Base-by-base conservation (phyloP, 2,113 vertebrate genomes). In the Panthera tigris region DNA sequence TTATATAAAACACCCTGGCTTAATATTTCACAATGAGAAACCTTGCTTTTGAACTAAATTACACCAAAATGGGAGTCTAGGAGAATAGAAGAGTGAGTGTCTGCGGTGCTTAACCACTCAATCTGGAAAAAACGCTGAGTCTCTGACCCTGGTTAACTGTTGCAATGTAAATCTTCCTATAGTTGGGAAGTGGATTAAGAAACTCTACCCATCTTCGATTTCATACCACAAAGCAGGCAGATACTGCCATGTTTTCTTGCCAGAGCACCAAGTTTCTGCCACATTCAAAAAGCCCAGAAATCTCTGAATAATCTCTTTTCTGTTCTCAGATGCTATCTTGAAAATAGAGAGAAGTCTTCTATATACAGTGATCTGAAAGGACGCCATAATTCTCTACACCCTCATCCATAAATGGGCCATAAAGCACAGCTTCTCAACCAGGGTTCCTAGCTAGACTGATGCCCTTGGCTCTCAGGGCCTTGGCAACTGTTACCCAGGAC, bases 21-120 rank as follows among this genome's bases (percentile, higher is more conserved):
- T 97, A 95, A 92, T 97, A 96, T 94, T 96, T 95, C 74, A 97
- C 91, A 95, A 97, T 50, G 45, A 97, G 48, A 89, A 96, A n/a
- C 0, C 25, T 50, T 97, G n/a, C 84, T 97, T 95, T 92, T 96
- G 93, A 89, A 90, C 94, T 96, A 88, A 92, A 88, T 92, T 95
- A 95, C 68, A 39, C 39, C 65, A 84, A 94, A 97, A 94, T 31
- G 41, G 33, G 74, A 95, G 69, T 45, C 52, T 74, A 36, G 78
- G 27, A 94, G 63, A 86, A 96, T 10, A 83, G 83, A 90, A 76
- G 57, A 88, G 14, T 95, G 48, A 74, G 21, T 29, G 29, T n/a
- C 15, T 27, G n/a, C 57, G 27, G 74, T 71, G 79, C 33, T 91
- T 93, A 91, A 81, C 68, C 78, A 90, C 33, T 90, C 88, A 74